Percentiles rank a stretch among this genome's conserved stretches.
Evolutionary conservation across 2,888 invertebrate genomes (phyloP).

Genomic region (Polyommatus iphigenia): DNA sequence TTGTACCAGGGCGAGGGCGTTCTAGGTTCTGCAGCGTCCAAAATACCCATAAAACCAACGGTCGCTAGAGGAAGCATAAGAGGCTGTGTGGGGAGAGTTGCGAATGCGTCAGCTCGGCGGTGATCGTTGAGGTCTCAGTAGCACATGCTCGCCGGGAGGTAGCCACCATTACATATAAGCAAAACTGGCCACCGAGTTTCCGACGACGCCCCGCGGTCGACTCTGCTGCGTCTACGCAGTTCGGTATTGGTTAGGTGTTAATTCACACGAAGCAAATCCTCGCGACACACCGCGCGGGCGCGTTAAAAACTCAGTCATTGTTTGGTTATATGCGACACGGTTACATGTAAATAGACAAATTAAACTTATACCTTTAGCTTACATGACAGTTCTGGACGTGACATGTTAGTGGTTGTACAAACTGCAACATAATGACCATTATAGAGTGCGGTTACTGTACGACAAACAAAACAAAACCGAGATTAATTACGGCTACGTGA

Average conservation of each 20-base stretch:
- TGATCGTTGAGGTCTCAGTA: slow-evolving; percentile 61
- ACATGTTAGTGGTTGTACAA: slow-evolving; percentile 81
- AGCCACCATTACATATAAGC: slow-evolving; percentile 46
- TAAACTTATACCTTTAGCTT: slow-evolving; percentile 79
- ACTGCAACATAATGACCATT: slow-evolving; percentile 81
- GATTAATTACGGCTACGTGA: slow-evolving; percentile 77
- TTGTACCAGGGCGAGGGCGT: slow-evolving; percentile 79
- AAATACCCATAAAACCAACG: slow-evolving; percentile 78
- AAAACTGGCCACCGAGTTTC: slow-evolving; percentile 26
- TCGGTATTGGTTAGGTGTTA: not conserved
- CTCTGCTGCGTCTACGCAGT: not conserved
- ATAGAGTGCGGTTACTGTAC: slow-evolving; percentile 80
- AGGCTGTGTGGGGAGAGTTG: slow-evolving; percentile 75
- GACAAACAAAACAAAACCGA: slow-evolving; percentile 79
- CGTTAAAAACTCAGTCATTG: slow-evolving; percentile 4
- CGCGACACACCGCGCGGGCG: not conserved
- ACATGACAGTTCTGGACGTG: slow-evolving; percentile 81
- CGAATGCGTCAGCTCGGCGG: slow-evolving; percentile 72
- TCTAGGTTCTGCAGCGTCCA: slow-evolving; percentile 77
- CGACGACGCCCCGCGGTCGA: not conserved
- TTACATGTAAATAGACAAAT: slow-evolving; percentile 77
- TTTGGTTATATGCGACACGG: slow-evolving; percentile 50
- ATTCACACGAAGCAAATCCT: not conserved
- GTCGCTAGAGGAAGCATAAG: slow-evolving; percentile 75
- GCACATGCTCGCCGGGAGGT: slow-evolving; percentile 70